Evolutionary conservation across 2,888 invertebrate genomes (phyloP), one percentile per base, ranked within the genome.

Genomic region (Carabus problematicus): DNA sequence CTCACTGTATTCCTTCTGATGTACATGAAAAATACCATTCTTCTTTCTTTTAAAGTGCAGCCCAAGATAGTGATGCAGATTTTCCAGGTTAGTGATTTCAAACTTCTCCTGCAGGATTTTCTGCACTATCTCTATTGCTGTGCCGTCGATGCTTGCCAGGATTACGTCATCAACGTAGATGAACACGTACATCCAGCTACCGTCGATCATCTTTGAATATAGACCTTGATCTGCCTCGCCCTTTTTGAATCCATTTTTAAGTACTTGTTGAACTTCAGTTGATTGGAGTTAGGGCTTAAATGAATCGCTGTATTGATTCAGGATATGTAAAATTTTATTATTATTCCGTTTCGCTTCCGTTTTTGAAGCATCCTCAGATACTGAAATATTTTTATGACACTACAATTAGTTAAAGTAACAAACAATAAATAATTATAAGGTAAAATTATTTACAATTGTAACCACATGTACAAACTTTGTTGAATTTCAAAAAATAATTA

Each of bases 161-260:
- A 71, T n/a, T 14, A 72, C 42, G 18, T 72, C 71, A 61, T 72
- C 72, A 1, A 72, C 71, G 45, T 71, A 70, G 9, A 70, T 67
- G 14, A 64, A 40, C 42, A 70, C 14, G 19, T 62, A 66, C 8
- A 39, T 12, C 39, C 41, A 41, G 47, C 52, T 40, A 39, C 55
- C 62, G 16, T 40, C 16, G 8, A 29, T 49, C 16, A 16, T 54
- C 43, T 60, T 62, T 12, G 14, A 3, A 45, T 68, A 73, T 18
- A 73, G 59, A 70, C 72, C 70, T 12, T 70, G 70, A 64, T 75
- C 74, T 14, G 64, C 66, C 41, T 69, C 43, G 3, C 70, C 70
- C 59, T 72, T 70, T 40, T 18, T 49, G 47, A 73, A 70, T 3
- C 70, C 71, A 16, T 73, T 62, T 40, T 73, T 42, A 55, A 60